Evolutionary conservation across 1,140 invertebrate genomes (phyloP).

Genomic region (Heliothis subflexa): DNA sequence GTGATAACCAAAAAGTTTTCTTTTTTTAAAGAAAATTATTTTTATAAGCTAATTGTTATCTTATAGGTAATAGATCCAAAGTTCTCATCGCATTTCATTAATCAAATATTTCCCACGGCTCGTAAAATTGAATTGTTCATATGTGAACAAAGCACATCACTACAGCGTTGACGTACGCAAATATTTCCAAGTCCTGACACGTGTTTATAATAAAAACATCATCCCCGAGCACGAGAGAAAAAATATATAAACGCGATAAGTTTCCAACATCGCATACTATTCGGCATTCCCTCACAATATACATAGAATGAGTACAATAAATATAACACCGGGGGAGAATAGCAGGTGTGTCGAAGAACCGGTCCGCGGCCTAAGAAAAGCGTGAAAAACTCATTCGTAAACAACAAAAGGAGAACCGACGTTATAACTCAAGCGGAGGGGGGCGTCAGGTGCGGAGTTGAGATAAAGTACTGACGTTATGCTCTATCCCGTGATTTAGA

Average conservation of each 20-base stretch:
- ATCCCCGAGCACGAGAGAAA: conserved; percentile 59
- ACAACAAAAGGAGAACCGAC: conserved; percentile 73
- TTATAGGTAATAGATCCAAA: conserved; percentile 6
- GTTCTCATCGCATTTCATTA: conserved; percentile 45
- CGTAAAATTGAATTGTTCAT: conserved; percentile 63
- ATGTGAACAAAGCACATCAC: conserved; percentile 62
- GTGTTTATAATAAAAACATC: conserved; percentile 84
- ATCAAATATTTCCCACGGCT: conserved; percentile 53
- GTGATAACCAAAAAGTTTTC: too few relatives aligned
- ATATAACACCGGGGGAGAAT: conserved; percentile 64
- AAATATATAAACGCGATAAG: conserved; percentile 80
- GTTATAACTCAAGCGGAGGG: conserved; percentile 63
- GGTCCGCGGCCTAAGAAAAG: conserved; percentile 62
- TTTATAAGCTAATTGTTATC: background rate
- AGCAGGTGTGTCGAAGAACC: conserved; percentile 73
- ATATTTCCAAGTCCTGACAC: conserved; percentile 71
- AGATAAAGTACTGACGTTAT: conserved; percentile 75
- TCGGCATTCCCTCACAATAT: conserved; percentile 66
- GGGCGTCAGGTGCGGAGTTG: conserved; percentile 71
- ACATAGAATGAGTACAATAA: conserved; percentile 68
- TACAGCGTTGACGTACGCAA: conserved; percentile 67
- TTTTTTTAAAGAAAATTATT: too few relatives aligned
- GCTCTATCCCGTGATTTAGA: conserved; percentile 75
- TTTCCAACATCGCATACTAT: conserved; percentile 72
- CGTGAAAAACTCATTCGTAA: conserved; percentile 80